phyloP scores from a whole-genome alignment of 1,140 invertebrate species.

The Parasteatoda tepidariorum region DNA sequence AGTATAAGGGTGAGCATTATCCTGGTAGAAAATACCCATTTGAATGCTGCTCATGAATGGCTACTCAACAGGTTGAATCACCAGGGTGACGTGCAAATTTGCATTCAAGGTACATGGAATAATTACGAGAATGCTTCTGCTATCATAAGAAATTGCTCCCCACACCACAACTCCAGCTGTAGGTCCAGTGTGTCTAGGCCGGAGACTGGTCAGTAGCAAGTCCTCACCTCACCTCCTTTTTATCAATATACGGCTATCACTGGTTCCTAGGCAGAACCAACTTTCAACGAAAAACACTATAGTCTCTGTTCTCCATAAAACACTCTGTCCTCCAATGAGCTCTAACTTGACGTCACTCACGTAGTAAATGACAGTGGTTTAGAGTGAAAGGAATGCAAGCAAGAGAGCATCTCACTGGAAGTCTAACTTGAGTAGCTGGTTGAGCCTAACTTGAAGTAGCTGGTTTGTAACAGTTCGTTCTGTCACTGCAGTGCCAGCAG shows the following conservation, averaged over 20 bases:
- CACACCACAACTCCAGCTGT: not conserved
- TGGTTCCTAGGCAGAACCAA: not conserved
- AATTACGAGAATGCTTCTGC: not conserved
- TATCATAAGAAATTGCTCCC: not conserved
- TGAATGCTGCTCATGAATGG: constrained; percentile 9
- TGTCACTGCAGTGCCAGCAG: not conserved
- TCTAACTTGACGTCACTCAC: not conserved
- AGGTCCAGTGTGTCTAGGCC: not conserved
- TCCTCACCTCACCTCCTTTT: not conserved
- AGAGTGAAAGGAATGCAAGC: not conserved
- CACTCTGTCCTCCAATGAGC: not conserved
- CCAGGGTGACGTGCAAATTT: not conserved
- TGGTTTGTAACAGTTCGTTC: not conserved
- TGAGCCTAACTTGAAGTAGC: not conserved
- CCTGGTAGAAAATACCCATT: constrained; percentile 29
- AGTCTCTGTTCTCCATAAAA: not conserved
- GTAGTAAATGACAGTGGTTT: not conserved
- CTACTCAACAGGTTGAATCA: not conserved
- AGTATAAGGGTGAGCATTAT: constrained; percentile 2
- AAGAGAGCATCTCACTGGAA: not conserved
- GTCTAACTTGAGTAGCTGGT: not conserved
- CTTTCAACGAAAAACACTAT: not conserved
- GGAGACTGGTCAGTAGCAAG: not conserved
- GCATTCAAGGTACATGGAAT: not conserved
- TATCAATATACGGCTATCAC: not conserved